These are phyloP conservation scores for Oppia nitens DNA, from an alignment of 1,140 invertebrate species.

Conservation along the genomic window DNA sequence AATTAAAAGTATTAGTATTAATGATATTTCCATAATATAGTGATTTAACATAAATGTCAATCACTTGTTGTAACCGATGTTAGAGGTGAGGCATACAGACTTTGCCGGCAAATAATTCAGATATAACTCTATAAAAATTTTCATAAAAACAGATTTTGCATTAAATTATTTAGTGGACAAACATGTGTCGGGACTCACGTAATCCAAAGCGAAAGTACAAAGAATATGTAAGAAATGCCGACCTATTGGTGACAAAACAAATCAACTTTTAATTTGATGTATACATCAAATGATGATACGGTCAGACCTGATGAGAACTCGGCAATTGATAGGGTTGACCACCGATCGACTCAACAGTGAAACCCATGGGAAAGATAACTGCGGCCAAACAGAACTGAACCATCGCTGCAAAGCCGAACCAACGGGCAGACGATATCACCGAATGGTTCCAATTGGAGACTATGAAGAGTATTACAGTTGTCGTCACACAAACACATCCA, in stretches of 20 bases:
- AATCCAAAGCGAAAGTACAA: conserved; percentile 84
- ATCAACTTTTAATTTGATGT: no score
- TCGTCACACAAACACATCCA: conserved; percentile 79
- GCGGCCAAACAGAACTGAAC: conserved; percentile 86
- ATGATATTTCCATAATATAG: no score
- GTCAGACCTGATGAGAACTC: conserved; percentile 58
- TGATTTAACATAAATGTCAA: no score
- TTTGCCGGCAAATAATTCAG: conserved; percentile 91
- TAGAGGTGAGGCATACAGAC: conserved; percentile 87
- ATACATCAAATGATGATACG: background rate
- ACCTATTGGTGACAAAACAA: conserved; percentile 39
- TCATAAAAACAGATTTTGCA: background rate
- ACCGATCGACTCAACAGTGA: conserved; percentile 84
- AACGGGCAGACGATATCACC: conserved; percentile 75
- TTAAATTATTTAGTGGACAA: background rate
- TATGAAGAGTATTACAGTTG: conserved; percentile 66
- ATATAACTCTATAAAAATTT: conserved; percentile 44
- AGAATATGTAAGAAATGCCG: conserved; percentile 85
- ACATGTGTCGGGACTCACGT: conserved; percentile 31
- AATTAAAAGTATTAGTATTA: no score
- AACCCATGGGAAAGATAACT: conserved; percentile 88
- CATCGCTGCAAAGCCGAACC: conserved; percentile 91
- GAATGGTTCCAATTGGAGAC: conserved; percentile 78
- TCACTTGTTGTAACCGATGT: no score
- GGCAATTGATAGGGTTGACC: conserved; percentile 87